Evolutionary conservation across 2,797 vertebrate species (phyloP).

Genomic region (Lates japonicus): DNA sequence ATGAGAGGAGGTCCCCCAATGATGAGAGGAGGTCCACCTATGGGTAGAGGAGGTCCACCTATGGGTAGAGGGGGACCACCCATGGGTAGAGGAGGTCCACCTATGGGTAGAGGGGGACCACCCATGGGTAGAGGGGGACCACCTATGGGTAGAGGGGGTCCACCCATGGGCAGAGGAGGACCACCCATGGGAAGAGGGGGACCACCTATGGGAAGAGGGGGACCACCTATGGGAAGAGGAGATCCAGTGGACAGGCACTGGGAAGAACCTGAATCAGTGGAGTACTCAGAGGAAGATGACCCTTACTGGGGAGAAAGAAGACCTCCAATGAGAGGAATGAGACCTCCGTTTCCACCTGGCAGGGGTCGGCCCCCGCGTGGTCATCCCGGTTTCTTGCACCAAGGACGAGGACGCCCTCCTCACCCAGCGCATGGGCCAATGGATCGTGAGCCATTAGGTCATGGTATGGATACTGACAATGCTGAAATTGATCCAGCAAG

Average conservation of each 20-base stretch:
- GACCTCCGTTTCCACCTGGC: slow-evolving; percentile 84
- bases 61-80: slow-evolving; percentile 49
- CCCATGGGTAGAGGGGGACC: slow-evolving; percentile 53
- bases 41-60: slow-evolving; percentile 40
- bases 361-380: slow-evolving; percentile 83
- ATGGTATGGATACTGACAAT: slow-evolving; percentile 76
- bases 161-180: slow-evolving; percentile 29
- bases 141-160: neutral
- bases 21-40: slow-evolving; percentile 73
- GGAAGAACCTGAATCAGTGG: slow-evolving; percentile 87
- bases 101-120: slow-evolving; percentile 43
- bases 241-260: slow-evolving; percentile 88
- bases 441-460: slow-evolving; percentile 72
- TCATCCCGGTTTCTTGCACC: slow-evolving; percentile 85
- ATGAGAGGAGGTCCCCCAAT: slow-evolving; percentile 70
- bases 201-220: slow-evolving; percentile 64
- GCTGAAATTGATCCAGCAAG: slow-evolving; percentile 63
- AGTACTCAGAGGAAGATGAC: slow-evolving; percentile 89
- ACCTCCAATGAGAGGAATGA: slow-evolving; percentile 84
- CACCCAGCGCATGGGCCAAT: slow-evolving; percentile 84
- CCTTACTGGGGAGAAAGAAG: slow-evolving; percentile 89
- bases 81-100: slow-evolving; percentile 65
- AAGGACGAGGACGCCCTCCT: slow-evolving; percentile 84
- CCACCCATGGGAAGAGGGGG: slow-evolving; percentile 27
- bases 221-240: slow-evolving; percentile 74